A percentile compares a stretch with the other conserved stretches of the same genome.
Evolutionary conservation across 2,888 invertebrate species (phyloP).

Genomic region (Morpho achilles): DNA sequence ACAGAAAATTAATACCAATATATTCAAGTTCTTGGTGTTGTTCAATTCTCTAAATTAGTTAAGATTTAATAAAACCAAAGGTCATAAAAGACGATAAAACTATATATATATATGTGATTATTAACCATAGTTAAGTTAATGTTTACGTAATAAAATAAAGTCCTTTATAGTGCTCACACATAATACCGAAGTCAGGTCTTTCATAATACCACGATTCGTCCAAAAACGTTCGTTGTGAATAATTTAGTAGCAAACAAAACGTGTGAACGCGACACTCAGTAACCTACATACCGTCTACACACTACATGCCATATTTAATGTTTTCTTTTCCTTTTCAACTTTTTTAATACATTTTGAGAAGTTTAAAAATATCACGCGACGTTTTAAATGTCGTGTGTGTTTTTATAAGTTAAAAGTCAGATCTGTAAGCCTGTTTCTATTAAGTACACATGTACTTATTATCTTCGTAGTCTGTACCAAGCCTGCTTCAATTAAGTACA

Average conservation of each 20-base stretch:
- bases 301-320: conserved; percentile 19
- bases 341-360: conserved; percentile 1
- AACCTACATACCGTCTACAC: conserved; percentile 13
- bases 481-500: too few relatives aligned
- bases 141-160: neutral
- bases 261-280: conserved; percentile 44
- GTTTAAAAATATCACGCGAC: conserved; percentile 11
- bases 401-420: too few relatives aligned
- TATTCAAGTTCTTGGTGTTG: too few relatives aligned
- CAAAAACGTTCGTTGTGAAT: conserved; percentile 21
- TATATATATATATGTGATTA: too few relatives aligned
- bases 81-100: too few relatives aligned
- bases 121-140: too few relatives aligned
- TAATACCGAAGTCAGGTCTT: conserved; percentile 3
- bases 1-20: too few relatives aligned
- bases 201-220: conserved; percentile 7
- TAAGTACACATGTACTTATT: too few relatives aligned
- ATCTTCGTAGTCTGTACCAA: too few relatives aligned
- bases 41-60: too few relatives aligned
- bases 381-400: neutral
- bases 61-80: too few relatives aligned
- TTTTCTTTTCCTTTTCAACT: conserved; percentile 9
- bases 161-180: conserved; percentile 1
- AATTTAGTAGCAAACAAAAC: conserved; percentile 44
- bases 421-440: too few relatives aligned